Conservation (phyloP, 1,140 invertebrate genomes). For the Phenacoccus solenopsis region DNA sequence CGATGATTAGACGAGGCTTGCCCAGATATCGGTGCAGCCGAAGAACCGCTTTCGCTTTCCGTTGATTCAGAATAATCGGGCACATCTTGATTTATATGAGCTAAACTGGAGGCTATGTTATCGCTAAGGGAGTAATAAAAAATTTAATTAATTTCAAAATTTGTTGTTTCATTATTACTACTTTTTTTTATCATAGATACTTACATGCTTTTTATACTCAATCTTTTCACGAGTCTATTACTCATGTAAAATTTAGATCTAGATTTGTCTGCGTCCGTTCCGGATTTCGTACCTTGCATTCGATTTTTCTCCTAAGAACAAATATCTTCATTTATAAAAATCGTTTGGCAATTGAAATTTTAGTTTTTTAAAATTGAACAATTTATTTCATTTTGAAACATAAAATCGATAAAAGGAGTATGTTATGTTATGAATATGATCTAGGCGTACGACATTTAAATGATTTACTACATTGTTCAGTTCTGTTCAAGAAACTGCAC, state of each 20-base stretch:
- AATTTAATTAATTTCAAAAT: background rate
- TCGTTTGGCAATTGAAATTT: too few relatives aligned
- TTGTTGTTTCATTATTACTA: too few relatives aligned
- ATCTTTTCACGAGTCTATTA: constrained; percentile 58
- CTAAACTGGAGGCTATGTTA: background rate
- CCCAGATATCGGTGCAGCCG: constrained; percentile 30
- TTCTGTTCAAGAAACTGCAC: too few relatives aligned
- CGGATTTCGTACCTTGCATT: constrained; percentile 29
- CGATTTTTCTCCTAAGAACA: constrained; percentile 8
- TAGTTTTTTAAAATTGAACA: too few relatives aligned
- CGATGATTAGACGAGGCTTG: too few relatives aligned
- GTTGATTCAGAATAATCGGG: constrained; percentile 31
- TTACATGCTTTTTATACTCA: constrained; percentile 73
- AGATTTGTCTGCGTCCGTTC: constrained; percentile 42
- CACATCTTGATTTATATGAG: background rate
- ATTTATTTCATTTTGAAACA: too few relatives aligned
- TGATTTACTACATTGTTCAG: too few relatives aligned
- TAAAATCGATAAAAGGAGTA: too few relatives aligned
- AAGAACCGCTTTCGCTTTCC: constrained; percentile 34
- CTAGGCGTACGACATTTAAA: too few relatives aligned
- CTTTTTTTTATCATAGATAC: too few relatives aligned
- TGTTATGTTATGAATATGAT: too few relatives aligned
- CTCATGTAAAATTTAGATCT: constrained; percentile 57
- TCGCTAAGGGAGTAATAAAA: background rate
- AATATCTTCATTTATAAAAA: too few relatives aligned